These are phyloP conservation scores for Polietes domitor DNA, from an alignment of 2,888 invertebrate species.

Conservation along the genomic window DNA sequence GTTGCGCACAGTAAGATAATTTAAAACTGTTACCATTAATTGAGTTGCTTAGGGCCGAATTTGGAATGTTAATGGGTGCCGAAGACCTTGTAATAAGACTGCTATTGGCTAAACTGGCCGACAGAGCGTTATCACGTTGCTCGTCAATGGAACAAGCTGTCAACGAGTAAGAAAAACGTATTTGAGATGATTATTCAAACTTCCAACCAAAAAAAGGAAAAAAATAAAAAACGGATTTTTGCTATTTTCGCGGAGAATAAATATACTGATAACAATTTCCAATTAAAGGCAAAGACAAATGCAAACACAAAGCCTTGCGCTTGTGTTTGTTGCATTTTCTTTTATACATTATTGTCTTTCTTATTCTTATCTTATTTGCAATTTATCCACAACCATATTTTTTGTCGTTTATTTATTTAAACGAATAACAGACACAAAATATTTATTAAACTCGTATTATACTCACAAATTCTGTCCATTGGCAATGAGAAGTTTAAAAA, in stretches of 20 bases:
- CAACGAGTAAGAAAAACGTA: constrained; percentile 53
- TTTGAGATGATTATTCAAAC: background rate
- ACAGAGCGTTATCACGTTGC: constrained; percentile 85
- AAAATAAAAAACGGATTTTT: background rate
- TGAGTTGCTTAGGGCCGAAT: constrained; percentile 81
- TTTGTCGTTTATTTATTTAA: constrained; percentile 14
- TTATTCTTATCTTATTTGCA: constrained; percentile 63
- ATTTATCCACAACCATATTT: constrained; percentile 77
- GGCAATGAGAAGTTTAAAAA: constrained; percentile 80
- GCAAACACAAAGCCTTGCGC: constrained; percentile 5
- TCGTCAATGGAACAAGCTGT: constrained; percentile 88
- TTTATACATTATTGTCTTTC: too few species aligned
- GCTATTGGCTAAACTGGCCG: constrained; percentile 88
- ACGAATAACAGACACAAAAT: constrained; percentile 35
- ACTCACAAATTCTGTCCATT: constrained; percentile 80
- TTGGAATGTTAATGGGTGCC: constrained; percentile 96
- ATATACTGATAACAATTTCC: background rate
- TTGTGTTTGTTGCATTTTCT: constrained; percentile 29
- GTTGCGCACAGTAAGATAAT: background rate
- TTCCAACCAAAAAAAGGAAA: too few species aligned
- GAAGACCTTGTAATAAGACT: constrained; percentile 87
- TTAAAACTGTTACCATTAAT: constrained; percentile 77
- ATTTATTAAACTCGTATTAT: constrained; percentile 54
- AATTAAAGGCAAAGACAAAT: constrained; percentile 42
- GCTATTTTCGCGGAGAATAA: background rate